Evolutionary conservation across 2,797 vertebrate genomes (phyloP).

Genomic region (Carcharodon carcharias): DNA sequence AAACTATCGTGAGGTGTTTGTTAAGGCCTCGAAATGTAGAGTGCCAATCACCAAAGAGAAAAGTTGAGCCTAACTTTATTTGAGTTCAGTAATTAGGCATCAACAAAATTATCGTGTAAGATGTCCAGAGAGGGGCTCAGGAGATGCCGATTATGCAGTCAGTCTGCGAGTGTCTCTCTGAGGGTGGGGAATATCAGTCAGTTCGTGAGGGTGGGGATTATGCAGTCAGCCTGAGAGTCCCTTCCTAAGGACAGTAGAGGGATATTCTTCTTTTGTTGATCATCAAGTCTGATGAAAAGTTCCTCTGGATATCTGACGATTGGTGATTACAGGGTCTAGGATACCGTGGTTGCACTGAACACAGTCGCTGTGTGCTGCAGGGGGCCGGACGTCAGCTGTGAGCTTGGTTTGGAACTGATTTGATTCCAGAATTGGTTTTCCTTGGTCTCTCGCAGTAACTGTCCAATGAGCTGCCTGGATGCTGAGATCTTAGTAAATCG

Average conservation of each 20-base stretch:
- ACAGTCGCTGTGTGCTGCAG: neutral
- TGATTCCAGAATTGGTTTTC: neutral
- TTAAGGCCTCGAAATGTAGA: neutral
- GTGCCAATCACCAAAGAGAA: neutral
- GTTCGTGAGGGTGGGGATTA: neutral
- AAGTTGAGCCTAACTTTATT: neutral
- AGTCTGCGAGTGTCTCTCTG: neutral
- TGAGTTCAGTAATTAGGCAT: conserved; percentile 38
- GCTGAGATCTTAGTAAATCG: neutral
- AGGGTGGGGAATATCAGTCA: no score
- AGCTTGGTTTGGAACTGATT: neutral
- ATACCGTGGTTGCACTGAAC: neutral
- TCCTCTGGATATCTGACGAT: neutral
- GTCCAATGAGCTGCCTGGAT: neutral
- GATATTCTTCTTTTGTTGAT: neutral
- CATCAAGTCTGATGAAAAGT: neutral
- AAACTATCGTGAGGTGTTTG: neutral
- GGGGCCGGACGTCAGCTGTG: neutral
- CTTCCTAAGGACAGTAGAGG: neutral
- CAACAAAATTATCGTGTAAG: no score
- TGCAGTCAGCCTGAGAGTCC: neutral
- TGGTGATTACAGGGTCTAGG: neutral
- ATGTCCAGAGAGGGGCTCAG: no score
- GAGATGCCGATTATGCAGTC: neutral
- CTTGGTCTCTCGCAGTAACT: neutral